Percentiles rank a stretch among this genome's conserved stretches.
Evolutionary conservation across 2,113 vertebrate species (phyloP).

Genomic region (Pelodiscus sinensis): DNA sequence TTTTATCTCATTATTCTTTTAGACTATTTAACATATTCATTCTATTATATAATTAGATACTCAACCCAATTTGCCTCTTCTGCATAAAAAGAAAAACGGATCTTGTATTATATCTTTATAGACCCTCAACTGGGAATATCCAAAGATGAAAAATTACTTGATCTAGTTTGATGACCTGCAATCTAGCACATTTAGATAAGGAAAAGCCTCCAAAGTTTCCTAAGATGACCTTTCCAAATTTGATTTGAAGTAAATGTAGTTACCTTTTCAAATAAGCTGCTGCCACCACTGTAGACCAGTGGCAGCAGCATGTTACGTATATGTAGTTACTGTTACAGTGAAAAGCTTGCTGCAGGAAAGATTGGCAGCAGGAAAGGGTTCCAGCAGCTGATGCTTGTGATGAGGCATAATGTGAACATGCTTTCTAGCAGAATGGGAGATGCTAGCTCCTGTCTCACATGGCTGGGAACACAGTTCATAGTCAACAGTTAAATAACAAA

Average conservation of each 20-base stretch:
- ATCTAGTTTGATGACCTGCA: not conserved
- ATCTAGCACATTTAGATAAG: not conserved
- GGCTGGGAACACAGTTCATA: not conserved
- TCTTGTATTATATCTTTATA: not conserved
- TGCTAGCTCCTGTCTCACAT: not conserved
- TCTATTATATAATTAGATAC: not conserved
- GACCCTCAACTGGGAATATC: not conserved
- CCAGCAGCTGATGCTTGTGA: not conserved
- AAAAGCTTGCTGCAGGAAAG: too few species aligned
- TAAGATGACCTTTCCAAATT: not conserved
- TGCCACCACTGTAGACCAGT: too few species aligned
- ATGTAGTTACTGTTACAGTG: too few species aligned
- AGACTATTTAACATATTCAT: not conserved
- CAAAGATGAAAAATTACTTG: not conserved
- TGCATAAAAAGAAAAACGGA: not conserved
- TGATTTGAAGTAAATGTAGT: too few species aligned
- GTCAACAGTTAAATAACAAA: not conserved
- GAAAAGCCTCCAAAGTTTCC: not conserved
- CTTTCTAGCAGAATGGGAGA: not conserved
- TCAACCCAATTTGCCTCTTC: too few species aligned
- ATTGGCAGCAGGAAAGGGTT: too few species aligned
- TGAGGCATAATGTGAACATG: not conserved
- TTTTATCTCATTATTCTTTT: not conserved
- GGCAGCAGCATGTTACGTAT: too few species aligned
- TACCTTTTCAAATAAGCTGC: too few species aligned